A percentile compares a stretch with the other conserved stretches of the same genome.
These are phyloP conservation scores for Teleogryllus occipitalis DNA, from an alignment of 1,140 invertebrate genomes.

Conservation along the genomic window DNA sequence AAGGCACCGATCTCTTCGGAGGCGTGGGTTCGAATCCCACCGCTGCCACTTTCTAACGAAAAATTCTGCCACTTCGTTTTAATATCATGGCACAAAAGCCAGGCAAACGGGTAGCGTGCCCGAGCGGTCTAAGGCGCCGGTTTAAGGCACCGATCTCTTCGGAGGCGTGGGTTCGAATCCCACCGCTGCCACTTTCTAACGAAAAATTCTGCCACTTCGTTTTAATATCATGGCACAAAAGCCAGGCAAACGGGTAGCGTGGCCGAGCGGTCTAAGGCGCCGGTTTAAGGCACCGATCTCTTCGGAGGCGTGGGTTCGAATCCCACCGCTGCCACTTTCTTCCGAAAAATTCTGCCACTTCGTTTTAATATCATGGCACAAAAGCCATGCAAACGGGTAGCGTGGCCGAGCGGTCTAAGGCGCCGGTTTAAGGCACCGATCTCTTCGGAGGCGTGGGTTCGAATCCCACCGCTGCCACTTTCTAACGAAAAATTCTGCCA, in stretches of 20 bases:
- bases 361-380: no score
- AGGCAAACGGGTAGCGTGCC: conserved; percentile 59
- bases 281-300: conserved; percentile 67
- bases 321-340: conserved; percentile 65
- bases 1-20: conserved; percentile 62
- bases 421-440: conserved; percentile 31
- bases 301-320: conserved; percentile 65
- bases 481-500: no score
- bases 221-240: no score
- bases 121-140: conserved; percentile 66
- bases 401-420: conserved; percentile 29
- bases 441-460: conserved; percentile 37
- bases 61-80: no score
- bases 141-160: conserved; percentile 65
- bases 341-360: no score
- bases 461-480: conserved; percentile 29
- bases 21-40: conserved; percentile 70
- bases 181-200: no score
- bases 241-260: conserved; percentile 58
- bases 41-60: no score
- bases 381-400: no score
- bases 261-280: conserved; percentile 66
- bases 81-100: no score
- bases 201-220: no score
- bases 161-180: conserved; percentile 67